Conservation (phyloP, 2,888 invertebrate genomes). For the Prostheceraeus crozeri region DNA sequence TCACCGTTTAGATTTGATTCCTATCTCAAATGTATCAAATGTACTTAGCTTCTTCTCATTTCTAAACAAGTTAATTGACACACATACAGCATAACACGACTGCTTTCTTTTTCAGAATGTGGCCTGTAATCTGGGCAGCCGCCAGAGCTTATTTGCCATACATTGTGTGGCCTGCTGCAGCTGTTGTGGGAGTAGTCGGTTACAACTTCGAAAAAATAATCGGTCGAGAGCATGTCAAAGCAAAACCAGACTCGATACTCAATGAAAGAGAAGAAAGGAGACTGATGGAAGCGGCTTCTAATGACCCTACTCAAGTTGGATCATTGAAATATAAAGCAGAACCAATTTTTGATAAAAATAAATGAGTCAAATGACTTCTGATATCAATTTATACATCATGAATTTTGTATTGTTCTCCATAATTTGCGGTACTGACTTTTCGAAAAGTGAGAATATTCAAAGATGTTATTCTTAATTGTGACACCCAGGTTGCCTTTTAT, state of each 20-base stretch:
- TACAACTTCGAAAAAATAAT: conserved; percentile 68
- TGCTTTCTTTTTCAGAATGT: too few species aligned
- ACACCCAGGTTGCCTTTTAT: too few species aligned
- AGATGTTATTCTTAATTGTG: too few species aligned
- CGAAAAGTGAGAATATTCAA: too few species aligned
- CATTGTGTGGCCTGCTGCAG: conserved; percentile 73
- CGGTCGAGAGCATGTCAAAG: conserved; percentile 57
- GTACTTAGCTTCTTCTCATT: too few species aligned
- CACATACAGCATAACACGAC: too few species aligned
- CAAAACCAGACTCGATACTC: conserved; percentile 62
- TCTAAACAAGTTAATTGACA: too few species aligned
- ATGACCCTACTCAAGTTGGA: conserved; percentile 63
- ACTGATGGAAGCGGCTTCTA: conserved; percentile 59
- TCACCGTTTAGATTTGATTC: too few species aligned
- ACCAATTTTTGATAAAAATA: conserved; percentile 59
- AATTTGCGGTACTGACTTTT: too few species aligned
- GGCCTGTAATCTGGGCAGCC: conserved; percentile 66
- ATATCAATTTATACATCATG: too few species aligned
- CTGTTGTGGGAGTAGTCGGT: conserved; percentile 72
- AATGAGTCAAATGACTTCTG: conserved; percentile 43
- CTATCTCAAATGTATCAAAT: too few species aligned
- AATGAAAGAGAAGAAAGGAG: conserved; percentile 68
- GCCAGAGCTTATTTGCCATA: conserved; percentile 69
- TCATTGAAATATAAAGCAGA: conserved; percentile 64
- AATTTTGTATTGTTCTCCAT: too few species aligned